Base-by-base conservation (phyloP, 2,888 invertebrate genomes). In the Calephelis perditalis region DNA sequence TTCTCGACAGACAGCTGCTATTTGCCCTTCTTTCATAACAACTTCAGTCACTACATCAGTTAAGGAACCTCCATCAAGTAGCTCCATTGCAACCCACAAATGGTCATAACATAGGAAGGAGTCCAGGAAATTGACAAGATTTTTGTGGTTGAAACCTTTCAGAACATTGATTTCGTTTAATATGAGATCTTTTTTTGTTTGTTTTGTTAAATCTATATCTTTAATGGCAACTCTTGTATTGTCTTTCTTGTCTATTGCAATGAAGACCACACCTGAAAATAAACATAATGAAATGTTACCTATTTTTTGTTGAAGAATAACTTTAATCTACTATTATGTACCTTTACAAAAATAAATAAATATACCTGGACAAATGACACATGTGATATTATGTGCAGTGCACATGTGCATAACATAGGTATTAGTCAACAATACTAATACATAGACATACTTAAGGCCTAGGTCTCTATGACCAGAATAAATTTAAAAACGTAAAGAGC, bases 11-110 rank as follows among this genome's bases (percentile, higher is more conserved):
- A 99, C 97, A 3, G 98, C 97, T 0, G 99, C 98, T 60, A 99
- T 99, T 79, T 99, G 99, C 0, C 96, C 95, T 78, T 99, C 98
- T 73, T 98, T 97, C 96, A 99, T 97, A 7, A 98, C 95, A 0
- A 98, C 98, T 84, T 99, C 98, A 1, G 97, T 98, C 46, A 99
- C 99, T 0, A 99, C 98, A 77, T 99, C 98, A 0, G 99, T 99
- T 56, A 99, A 89, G 8, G 98, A 97, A 0, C 99, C 99, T 7
- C 99, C 98, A 71, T 97, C 96, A 63, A 99, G 92, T 61, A 97
- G 93, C 82, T 99, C 99, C 98, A 99, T 98, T 1, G 98, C 95
- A 0, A 98, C 99, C 98, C 98, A 99, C 7, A 99, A 91, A 78
- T 98, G 97, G 62, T 97, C 96, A 66, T 95, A 94, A 56, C 97